Conservation (phyloP, 1,140 invertebrate genomes). For the Hycleus cichorii region DNA sequence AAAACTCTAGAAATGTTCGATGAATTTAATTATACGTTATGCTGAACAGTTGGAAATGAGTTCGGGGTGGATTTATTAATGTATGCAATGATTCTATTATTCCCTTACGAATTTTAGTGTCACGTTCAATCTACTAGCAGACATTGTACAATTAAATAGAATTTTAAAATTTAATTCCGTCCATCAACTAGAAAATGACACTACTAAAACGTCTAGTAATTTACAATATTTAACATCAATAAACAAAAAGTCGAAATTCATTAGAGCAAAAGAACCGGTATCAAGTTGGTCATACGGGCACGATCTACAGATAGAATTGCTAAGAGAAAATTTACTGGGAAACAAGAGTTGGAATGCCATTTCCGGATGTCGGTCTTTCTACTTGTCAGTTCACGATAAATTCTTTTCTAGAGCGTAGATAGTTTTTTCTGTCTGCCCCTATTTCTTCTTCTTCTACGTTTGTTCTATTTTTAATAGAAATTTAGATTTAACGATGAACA, state of each 20-base stretch:
- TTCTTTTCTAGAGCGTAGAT: neutral
- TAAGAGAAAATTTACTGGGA: too few relatives aligned
- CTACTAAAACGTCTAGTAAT: too few relatives aligned
- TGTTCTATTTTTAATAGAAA: neutral
- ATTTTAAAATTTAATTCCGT: slow-evolving; percentile 7
- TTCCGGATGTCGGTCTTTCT: slow-evolving; percentile 7
- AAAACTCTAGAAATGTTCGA: slow-evolving; percentile 10
- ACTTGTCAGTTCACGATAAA: slow-evolving; percentile 11
- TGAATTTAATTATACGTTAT: slow-evolving; percentile 14
- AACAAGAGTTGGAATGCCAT: slow-evolving; percentile 6
- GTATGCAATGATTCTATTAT: slow-evolving; percentile 6
- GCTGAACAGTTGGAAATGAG: slow-evolving; percentile 9
- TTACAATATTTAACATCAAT: too few relatives aligned
- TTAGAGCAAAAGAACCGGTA: too few relatives aligned
- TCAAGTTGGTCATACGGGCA: too few relatives aligned
- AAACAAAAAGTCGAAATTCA: too few relatives aligned
- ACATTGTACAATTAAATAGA: neutral
- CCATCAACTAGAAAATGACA: neutral
- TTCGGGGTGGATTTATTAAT: slow-evolving; percentile 11
- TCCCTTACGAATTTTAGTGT: slow-evolving; percentile 6
- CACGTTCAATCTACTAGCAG: neutral
- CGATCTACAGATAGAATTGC: too few relatives aligned
- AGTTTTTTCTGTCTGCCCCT: too few relatives aligned
- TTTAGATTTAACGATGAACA: too few relatives aligned
- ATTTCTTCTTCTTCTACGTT: slow-evolving; percentile 4